Conservation (phyloP, 2,888 invertebrate species). For the Anorthoa munda region DNA sequence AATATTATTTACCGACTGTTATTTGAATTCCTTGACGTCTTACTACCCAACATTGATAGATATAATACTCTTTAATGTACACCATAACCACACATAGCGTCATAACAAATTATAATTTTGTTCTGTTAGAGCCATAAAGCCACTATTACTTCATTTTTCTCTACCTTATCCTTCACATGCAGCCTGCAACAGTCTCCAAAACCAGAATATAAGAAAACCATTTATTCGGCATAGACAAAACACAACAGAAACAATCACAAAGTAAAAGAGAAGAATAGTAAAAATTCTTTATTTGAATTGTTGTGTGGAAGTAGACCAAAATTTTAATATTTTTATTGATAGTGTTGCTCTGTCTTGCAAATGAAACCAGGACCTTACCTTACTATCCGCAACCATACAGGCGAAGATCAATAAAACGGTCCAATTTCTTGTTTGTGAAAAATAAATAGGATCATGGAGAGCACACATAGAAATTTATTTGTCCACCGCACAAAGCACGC, state of each 20-base stretch:
- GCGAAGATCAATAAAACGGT: conserved; percentile 36
- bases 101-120: no score
- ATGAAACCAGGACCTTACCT: not conserved
- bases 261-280: no score
- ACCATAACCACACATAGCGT: no score
- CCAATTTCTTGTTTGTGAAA: conserved; percentile 56
- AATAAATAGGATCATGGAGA: conserved; percentile 53
- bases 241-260: no score
- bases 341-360: not conserved
- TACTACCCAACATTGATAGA: not conserved
- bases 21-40: not conserved
- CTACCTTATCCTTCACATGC: no score
- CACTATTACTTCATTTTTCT: not conserved
- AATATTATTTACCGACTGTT: not conserved
- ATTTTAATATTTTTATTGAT: not conserved
- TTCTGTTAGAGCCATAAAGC: no score
- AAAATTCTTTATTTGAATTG: no score
- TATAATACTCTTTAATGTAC: no score
- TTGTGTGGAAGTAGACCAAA: no score
- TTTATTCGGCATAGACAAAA: no score
- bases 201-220: conserved; percentile 6
- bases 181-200: not conserved
- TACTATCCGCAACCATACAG: not conserved
- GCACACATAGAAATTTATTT: conserved; percentile 47
- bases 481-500: conserved; percentile 54